Conservation (phyloP, 2,888 invertebrate genomes). For the Drosophila neutralis region DNA sequence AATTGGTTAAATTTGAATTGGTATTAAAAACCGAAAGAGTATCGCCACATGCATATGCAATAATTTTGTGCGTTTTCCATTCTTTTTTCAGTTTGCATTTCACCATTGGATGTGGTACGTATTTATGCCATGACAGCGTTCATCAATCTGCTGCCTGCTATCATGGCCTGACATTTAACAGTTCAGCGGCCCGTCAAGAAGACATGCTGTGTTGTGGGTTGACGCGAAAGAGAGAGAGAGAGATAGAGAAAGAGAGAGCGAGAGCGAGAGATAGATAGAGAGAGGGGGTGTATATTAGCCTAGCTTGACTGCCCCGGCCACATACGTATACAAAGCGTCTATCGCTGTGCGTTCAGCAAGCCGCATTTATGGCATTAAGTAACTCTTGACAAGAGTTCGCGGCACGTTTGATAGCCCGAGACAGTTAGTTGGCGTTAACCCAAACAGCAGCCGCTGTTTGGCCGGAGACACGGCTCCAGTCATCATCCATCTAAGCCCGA, state of each 20-base stretch:
- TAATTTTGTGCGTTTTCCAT: slow-evolving; percentile 24
- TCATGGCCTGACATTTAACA: slow-evolving; percentile 63
- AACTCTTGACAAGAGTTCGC: slow-evolving; percentile 67
- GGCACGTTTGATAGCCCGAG: slow-evolving; percentile 60
- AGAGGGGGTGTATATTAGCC: slow-evolving; percentile 31
- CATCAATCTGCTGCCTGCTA: slow-evolving; percentile 62
- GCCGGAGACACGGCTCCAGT: slow-evolving; percentile 23
- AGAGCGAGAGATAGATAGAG: neutral
- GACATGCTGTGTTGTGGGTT: slow-evolving; percentile 22
- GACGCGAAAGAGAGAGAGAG: neutral
- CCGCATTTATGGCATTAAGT: slow-evolving; percentile 69
- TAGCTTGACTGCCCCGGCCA: slow-evolving; percentile 50
- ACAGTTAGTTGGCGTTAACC: slow-evolving; percentile 62
- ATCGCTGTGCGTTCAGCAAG: slow-evolving; percentile 44
- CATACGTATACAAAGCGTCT: slow-evolving; percentile 11
- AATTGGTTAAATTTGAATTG: neutral
- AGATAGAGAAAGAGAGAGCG: neutral
- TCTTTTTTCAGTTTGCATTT: slow-evolving; percentile 51
- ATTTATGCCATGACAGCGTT: slow-evolving; percentile 57
- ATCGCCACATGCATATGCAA: slow-evolving; percentile 14
- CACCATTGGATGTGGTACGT: slow-evolving; percentile 29
- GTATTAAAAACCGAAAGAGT: slow-evolving; percentile 15
- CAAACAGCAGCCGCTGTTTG: slow-evolving; percentile 46
- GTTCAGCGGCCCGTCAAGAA: slow-evolving; percentile 65
- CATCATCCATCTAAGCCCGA: slow-evolving; percentile 35